These are phyloP conservation scores for Brotogeris chrysoptera DNA, from an alignment of 2,797 vertebrate species.

Conservation along the genomic window DNA sequence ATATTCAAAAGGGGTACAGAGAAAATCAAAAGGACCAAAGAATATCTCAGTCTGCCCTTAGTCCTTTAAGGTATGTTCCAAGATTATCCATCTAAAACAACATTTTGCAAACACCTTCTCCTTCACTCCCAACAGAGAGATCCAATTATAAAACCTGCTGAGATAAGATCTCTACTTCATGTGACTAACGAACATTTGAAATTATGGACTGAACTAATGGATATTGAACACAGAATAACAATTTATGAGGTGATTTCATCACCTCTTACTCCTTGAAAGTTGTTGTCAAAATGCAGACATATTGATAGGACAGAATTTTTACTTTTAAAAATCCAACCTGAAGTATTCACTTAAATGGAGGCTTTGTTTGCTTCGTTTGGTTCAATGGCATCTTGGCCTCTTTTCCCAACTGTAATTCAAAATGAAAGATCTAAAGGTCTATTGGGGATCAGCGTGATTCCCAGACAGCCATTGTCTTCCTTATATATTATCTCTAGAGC, in stretches of 20 bases:
- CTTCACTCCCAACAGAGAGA: neutral
- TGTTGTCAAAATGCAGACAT: neutral
- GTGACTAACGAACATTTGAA: neutral
- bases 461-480: neutral
- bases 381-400: neutral
- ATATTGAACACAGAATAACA: neutral
- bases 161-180: constrained; percentile 4
- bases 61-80: neutral
- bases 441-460: neutral
- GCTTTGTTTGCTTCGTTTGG: neutral
- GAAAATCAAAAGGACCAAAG: neutral
- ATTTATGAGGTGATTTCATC: neutral
- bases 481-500: neutral
- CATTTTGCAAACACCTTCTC: neutral
- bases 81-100: neutral
- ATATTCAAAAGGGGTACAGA: neutral
- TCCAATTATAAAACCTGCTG: constrained; percentile 35
- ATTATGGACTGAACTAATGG: neutral
- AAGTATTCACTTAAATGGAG: neutral
- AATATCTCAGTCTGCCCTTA: neutral
- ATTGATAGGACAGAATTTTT: neutral
- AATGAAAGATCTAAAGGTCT: neutral
- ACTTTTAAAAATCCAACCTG: neutral
- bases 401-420: neutral
- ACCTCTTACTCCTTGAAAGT: neutral